A percentile compares a stretch with the other conserved stretches of the same genome.
Conservation (phyloP, 2,888 invertebrate genomes). For the Hyppa rectilinea region DNA sequence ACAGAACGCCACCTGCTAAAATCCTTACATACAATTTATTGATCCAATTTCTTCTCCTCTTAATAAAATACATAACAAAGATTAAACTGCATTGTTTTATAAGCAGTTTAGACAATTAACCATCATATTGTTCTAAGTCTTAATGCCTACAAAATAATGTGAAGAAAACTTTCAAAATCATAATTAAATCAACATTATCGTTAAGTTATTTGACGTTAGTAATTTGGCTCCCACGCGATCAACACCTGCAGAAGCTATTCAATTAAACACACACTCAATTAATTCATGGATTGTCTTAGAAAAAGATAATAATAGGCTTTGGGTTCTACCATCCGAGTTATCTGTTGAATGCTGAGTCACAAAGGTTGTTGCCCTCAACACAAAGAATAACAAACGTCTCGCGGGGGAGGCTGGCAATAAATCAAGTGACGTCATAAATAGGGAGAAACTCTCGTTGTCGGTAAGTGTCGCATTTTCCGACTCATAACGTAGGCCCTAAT, state of each 20-base stretch:
- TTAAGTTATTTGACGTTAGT: not conserved
- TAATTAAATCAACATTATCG: conserved; percentile 6
- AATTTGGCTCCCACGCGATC: conserved; percentile 36
- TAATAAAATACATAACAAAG: too few species aligned
- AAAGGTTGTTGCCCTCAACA: conserved; percentile 71
- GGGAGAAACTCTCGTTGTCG: conserved; percentile 69
- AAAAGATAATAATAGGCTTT: conserved; percentile 59
- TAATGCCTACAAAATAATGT: not conserved
- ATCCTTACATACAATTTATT: too few species aligned
- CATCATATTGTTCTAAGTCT: not conserved
- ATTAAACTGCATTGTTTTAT: conserved; percentile 23
- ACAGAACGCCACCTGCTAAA: too few species aligned
- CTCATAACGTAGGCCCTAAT: conserved; percentile 74
- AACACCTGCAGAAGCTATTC: conserved; percentile 39
- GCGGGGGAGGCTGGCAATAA: conserved; percentile 73
- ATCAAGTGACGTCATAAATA: conserved; percentile 79
- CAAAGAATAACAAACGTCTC: conserved; percentile 76
- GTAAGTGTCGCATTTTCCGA: conserved; percentile 80
- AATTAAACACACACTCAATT: conserved; percentile 59
- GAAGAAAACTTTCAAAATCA: conserved; percentile 3
- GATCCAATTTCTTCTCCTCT: too few species aligned
- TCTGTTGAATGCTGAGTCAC: conserved; percentile 70
- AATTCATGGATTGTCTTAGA: conserved; percentile 41
- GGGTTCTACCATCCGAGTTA: conserved; percentile 42
- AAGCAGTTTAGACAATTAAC: not conserved